Evolutionary conservation across 1,140 invertebrate genomes (phyloP), one percentile per base, ranked within the genome.

Genomic region (Zaprionus capensis): DNA sequence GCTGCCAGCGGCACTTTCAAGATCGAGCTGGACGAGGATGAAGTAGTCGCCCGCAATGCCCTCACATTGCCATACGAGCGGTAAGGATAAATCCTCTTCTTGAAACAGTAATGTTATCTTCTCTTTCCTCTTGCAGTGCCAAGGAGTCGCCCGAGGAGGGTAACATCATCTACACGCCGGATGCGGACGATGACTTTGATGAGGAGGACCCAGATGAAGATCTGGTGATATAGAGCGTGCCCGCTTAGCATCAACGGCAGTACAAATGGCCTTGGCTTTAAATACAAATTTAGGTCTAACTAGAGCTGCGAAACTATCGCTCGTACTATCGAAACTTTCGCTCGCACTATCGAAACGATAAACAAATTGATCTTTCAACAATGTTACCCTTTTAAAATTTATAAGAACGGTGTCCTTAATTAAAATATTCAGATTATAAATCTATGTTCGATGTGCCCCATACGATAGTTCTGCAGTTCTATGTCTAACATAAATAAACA

Each of bases 131-230:
- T 62, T 11, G 26, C 56, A 92, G 88, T 69, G 78, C 80, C 71
- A 59, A 78, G 57, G 83, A 78, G 58, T 81, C 86, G 7, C 78
- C 80, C n/a, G 80, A 88, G 65, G 93, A 88, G 65, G 93, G 93
- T 9, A 93, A 93, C 73, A 94, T 95, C 58, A 91, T 94, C 49
- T 95, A 94, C 73, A 92, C 92, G 36, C 94, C 94, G 20, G 94
- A 94, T 80, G 88, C 91, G 61, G 72, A 92, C 26, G 94, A 94
- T 83, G 94, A 94, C 87, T 92, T 94, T 5, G 94, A 95, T 76
- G 94, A 94, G 55, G 94, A 94, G 83, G 94, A 94, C 93, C 94
- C 94, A 14, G 94, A 95, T 81, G 83, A 91, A 68, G 83, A 91
- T 85, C 75, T 91, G 11, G 76, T 80, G 55, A 91, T 91, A 57